Base-by-base conservation (phyloP, 2,797 vertebrate species). In the Gadopsis bispinosus region DNA sequence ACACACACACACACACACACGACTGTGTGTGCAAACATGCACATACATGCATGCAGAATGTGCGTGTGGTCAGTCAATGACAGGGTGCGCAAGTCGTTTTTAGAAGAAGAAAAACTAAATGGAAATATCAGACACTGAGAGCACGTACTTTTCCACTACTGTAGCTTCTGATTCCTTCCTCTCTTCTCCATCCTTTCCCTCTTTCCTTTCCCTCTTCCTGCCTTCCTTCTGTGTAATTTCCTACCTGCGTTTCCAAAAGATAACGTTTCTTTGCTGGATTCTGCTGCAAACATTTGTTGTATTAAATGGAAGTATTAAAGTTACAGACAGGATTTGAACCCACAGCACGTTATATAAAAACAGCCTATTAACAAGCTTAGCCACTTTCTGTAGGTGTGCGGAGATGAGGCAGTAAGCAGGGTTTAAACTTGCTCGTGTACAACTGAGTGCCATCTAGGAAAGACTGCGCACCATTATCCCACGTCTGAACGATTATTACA, bases 41-140 rank as follows among this genome's bases (percentile, higher is more conserved):
- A 70, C 54, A 56, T 31, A 29, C 53, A 69, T 50, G 65, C 58
- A 54, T 60, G 53, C 37, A 39, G 37, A 2, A 39, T 70, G 77
- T 61, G 79, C 55, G 54, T 90, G 91, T 84, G 91, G 92, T 93
- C 75, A 85, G 86, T 75, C 89, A 93, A 93, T 93, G 85, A 93
- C 83, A 91, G 91, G 90, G 88, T 90, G 75, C 22, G 69, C 1
- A 53, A 78, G 80, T 77, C 63, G 20, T 81, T 91, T 92, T 92
- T 90, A 91, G 86, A 73, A 67, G 75, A 81, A 88, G 70, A 83
- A 89, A 89, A 88, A 83, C 77, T 79, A 92, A 89, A 86, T 79
- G 87, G 80, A 87, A 88, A 80, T 80, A 89, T 85, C 81, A 72
- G 73, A 88, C 47, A 80, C 29, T 65, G 61, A 55, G 59, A 39